Evolutionary conservation across 2,113 vertebrate genomes (phyloP).

Genomic region (Melanocharis versteri): DNA sequence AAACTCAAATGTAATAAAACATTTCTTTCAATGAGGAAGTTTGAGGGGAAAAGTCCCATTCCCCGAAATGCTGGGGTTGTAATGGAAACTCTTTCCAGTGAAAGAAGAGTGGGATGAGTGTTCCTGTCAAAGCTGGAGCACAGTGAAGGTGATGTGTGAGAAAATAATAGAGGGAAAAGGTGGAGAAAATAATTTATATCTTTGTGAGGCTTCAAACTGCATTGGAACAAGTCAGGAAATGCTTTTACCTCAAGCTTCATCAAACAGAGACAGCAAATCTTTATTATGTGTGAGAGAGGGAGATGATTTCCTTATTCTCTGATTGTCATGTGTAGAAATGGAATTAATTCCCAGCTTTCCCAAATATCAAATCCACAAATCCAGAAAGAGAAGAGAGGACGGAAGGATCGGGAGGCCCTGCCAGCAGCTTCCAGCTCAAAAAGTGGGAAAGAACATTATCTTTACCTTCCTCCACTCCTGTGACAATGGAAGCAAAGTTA

Average conservation of each 20-base stretch:
- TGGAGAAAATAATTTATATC: background rate
- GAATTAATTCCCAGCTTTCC: background rate
- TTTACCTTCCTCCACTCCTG: slow-evolving; percentile 83
- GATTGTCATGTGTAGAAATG: background rate
- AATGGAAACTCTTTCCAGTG: background rate
- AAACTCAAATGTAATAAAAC: background rate
- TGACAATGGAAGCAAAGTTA: slow-evolving; percentile 83
- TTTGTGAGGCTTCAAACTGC: background rate
- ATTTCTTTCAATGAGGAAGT: background rate
- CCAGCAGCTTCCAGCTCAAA: background rate
- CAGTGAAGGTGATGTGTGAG: background rate
- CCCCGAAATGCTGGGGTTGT: background rate
- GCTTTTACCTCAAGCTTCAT: background rate
- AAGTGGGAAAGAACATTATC: background rate
- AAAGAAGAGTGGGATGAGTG: background rate
- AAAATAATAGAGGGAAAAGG: background rate
- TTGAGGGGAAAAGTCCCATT: rapidly evolving
- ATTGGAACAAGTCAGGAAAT: background rate
- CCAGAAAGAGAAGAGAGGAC: background rate
- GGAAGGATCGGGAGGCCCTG: background rate
- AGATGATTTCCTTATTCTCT: background rate
- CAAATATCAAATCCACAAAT: background rate
- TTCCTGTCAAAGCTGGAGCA: background rate
- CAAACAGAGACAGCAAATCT: background rate
- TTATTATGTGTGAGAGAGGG: background rate